Percentiles rank a stretch among this genome's conserved stretches.
These are phyloP conservation scores for Arion vulgaris DNA, from an alignment of 1,140 invertebrate genomes.

Conservation along the genomic window DNA sequence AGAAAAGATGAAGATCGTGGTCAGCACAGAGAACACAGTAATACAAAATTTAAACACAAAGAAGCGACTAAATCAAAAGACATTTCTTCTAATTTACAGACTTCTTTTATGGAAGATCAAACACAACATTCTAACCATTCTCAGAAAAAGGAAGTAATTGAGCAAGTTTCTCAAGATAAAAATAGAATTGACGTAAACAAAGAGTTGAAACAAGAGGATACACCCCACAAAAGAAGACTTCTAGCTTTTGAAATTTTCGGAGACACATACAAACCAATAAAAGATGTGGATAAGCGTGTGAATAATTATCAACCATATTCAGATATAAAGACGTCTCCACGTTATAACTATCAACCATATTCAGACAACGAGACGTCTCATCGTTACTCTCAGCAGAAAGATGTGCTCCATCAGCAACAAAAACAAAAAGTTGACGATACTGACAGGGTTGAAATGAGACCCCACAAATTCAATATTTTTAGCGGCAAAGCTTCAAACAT, in stretches of 20 bases:
- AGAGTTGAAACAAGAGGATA: not conserved
- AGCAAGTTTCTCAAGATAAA: not conserved
- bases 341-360: not conserved
- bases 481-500: not conserved
- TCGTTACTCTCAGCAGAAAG: not conserved
- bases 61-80: not conserved
- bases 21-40: not conserved
- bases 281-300: not conserved
- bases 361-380: not conserved
- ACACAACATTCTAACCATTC: not conserved
- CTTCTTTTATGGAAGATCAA: not conserved
- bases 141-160: not conserved
- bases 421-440: not conserved
- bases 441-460: not conserved
- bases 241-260: slow-evolving; percentile 2
- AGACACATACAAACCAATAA: not conserved
- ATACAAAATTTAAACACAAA: not conserved
- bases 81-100: not conserved
- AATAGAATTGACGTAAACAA: not conserved
- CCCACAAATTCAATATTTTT: not conserved
- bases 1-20: not conserved
- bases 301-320: not conserved
- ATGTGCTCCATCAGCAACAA: not conserved
- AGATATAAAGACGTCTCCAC: not conserved
- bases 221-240: not conserved